These are phyloP conservation scores for Apeltes quadracus DNA, from an alignment of 2,113 vertebrate species.

Conservation along the genomic window DNA sequence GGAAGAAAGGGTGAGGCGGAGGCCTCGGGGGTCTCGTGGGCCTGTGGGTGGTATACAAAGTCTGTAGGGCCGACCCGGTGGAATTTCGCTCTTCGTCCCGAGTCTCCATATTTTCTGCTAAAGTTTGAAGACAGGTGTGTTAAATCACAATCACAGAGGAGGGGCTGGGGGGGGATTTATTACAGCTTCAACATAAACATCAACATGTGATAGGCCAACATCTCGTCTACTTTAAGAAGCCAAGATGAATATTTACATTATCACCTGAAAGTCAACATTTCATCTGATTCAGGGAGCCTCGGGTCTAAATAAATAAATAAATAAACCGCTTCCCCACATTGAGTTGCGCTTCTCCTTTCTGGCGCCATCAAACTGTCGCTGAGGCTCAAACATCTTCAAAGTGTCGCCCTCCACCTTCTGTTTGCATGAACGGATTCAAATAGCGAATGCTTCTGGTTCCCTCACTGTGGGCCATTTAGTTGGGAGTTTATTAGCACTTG, in stretches of 20 bases:
- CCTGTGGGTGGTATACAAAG: conserved; percentile 74
- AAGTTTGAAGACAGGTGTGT: conserved; percentile 34
- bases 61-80: conserved; percentile 73
- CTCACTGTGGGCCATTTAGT: not conserved
- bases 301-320: not conserved
- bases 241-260: not conserved
- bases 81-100: conserved; percentile 81
- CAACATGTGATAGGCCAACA: not conserved
- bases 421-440: not conserved
- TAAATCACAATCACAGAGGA: not conserved
- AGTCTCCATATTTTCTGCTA: conserved; percentile 80
- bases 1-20: conserved; percentile 54
- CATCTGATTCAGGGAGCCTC: not conserved
- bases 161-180: not conserved
- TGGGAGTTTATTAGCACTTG: not conserved
- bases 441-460: no score
- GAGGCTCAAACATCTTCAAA: not conserved
- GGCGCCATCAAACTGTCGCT: not conserved
- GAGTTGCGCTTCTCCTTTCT: not conserved
- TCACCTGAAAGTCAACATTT: conserved; percentile 2
- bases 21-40: conserved; percentile 70
- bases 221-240: not conserved
- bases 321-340: not conserved
- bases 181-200: not conserved
- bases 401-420: not conserved